Percentiles rank a stretch among this genome's conserved stretches.
Evolutionary conservation across 2,888 invertebrate species (phyloP).

Genomic region (Perizoma flavofasciatum): DNA sequence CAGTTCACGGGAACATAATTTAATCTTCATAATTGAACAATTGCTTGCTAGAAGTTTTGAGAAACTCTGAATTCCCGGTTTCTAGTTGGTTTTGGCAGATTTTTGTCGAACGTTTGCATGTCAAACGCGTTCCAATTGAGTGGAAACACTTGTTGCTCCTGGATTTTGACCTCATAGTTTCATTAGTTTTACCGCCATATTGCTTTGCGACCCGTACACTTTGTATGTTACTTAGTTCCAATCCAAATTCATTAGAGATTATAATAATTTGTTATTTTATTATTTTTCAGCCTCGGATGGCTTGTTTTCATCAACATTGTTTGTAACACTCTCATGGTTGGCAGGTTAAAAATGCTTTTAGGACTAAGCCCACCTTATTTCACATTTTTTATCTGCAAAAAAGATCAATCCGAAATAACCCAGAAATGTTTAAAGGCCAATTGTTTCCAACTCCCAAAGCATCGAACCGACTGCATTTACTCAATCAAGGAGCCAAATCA

Average conservation of each 20-base stretch:
- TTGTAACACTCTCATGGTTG: too few relatives aligned
- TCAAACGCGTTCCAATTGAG: constrained; percentile 24
- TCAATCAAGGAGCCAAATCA: constrained; percentile 27
- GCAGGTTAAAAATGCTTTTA: too few relatives aligned
- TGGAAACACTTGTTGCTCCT: constrained; percentile 37
- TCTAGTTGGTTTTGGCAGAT: constrained; percentile 13
- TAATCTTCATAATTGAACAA: constrained; percentile 11
- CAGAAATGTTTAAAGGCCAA: background rate
- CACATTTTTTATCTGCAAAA: too few relatives aligned
- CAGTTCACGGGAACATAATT: constrained; percentile 5
- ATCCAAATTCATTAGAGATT: too few relatives aligned
- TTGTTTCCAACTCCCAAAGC: constrained; percentile 7
- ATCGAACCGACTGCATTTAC: constrained; percentile 24
- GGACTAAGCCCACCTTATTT: too few relatives aligned
- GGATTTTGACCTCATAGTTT: constrained; percentile 21
- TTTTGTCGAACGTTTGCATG: constrained; percentile 12
- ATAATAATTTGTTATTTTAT: too few relatives aligned
- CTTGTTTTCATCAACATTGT: too few relatives aligned
- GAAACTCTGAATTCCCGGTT: constrained; percentile 6
- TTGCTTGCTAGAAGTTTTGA: constrained; percentile 5
- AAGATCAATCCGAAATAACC: too few relatives aligned
- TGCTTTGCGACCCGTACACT: background rate
- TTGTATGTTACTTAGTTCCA: too few relatives aligned
- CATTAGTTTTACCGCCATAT: constrained; percentile 11
- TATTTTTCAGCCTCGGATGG: too few relatives aligned